Base-by-base conservation (phyloP, 2,797 vertebrate species). In the Lycodopsis pacificus region DNA sequence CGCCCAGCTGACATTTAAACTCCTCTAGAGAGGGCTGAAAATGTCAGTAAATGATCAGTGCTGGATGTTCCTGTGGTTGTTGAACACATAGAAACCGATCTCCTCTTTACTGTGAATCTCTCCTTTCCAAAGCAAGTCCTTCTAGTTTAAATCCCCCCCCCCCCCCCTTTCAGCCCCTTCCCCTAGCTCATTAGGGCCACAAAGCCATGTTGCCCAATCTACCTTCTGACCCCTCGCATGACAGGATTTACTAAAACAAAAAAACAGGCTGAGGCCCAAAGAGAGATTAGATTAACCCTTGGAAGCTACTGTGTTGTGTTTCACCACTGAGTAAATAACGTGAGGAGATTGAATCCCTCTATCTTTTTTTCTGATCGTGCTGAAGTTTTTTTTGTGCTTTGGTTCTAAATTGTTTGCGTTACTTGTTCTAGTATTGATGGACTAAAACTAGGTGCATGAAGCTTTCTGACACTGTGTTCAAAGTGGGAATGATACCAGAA, bases 231-330 rank as follows among this genome's bases (percentile, higher is more conserved):
- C 85, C 66, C 65, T 92, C 56, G 65, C 72, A 89, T 91, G 84
- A 88, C 88, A 86, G 90, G 89, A 88, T 88, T 92, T 89, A 82
- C 77, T 83, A 81, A 88, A 90, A 87, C 72, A 84, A 87, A 86
- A 82, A 83, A 87, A 83, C 64, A 74, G 49, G 34, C 79, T 68
- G 73, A 86, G 84, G 72, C 80, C 71, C 72, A 77, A 65, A 80
- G 40, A 86, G 61, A 83, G 82, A 83, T 80, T 78, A 42, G 72
- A 80, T 89, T 86, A 91, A 90, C 89, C 80, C 82, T 77, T 83
- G 54, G 72, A 84, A 83, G 59, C 84, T 69, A 34, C 36, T n/a
- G 2, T 49, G 54, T 65, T 73, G 51, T 80, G 56, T 80, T 87
- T 81, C 42, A 54, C 22, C 65, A 13, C 27, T 22, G 65, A 71